Evolutionary conservation across 2,113 vertebrate genomes (phyloP).

Genomic region (Kobus ellipsiprymnus): DNA sequence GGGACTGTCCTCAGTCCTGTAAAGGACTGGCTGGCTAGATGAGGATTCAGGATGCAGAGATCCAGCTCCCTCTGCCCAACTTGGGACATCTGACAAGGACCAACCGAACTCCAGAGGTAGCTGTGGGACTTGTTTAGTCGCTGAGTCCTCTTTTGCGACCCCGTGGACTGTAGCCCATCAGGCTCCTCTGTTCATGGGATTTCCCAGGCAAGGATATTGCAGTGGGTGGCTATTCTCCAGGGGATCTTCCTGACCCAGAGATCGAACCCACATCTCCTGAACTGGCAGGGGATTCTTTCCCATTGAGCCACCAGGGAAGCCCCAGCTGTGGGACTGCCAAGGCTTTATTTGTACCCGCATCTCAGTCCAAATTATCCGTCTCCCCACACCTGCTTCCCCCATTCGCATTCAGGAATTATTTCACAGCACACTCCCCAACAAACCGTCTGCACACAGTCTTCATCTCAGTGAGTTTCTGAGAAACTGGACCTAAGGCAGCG

Average conservation of each 20-base stretch:
- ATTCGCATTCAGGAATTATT: background rate
- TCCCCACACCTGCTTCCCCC: background rate
- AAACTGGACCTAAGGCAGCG: background rate
- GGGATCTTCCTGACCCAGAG: background rate
- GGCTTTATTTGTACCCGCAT: background rate
- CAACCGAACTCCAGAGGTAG: background rate
- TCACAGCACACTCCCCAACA: accelerated
- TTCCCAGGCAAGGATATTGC: background rate
- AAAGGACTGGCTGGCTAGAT: background rate
- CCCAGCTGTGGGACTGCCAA: background rate
- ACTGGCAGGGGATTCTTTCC: background rate
- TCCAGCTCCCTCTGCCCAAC: background rate
- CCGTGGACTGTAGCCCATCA: background rate
- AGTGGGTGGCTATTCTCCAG: background rate
- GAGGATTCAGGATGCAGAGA: background rate
- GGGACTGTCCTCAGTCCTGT: background rate
- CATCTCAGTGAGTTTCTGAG: background rate
- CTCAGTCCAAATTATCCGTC: background rate
- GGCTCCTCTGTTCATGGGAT: background rate
- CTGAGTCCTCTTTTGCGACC: background rate
- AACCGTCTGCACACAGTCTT: background rate
- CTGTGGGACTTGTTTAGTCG: background rate
- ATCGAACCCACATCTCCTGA: background rate
- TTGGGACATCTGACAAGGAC: background rate
- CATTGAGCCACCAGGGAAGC: background rate